These are phyloP conservation scores for Carapus acus DNA, from an alignment of 2,797 vertebrate species.

Conservation along the genomic window DNA sequence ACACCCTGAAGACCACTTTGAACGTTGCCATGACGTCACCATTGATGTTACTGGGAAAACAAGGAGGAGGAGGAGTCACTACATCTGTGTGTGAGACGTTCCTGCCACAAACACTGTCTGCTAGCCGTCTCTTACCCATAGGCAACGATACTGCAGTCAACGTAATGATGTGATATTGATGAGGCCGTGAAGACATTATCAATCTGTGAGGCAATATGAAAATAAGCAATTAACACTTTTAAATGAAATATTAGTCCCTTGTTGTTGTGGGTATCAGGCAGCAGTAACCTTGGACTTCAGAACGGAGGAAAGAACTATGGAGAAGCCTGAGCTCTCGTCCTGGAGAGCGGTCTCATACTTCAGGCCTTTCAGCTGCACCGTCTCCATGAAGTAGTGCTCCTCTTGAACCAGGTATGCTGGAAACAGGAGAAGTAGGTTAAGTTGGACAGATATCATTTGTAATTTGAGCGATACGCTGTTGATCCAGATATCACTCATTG, in stretches of 20 bases:
- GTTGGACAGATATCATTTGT: neutral
- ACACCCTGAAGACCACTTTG: constrained; percentile 73
- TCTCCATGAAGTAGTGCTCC: constrained; percentile 81
- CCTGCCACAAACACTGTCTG: neutral
- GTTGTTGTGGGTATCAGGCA: neutral
- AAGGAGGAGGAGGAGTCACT: constrained; percentile 1
- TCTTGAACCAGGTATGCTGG: constrained; percentile 75
- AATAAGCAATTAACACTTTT: neutral
- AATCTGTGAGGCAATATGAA: constrained; percentile 72
- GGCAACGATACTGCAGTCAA: constrained; percentile 75
- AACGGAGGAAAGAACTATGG: constrained; percentile 71
- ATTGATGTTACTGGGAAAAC: constrained; percentile 73
- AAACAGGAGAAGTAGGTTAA: constrained; percentile 6
- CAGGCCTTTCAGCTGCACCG: constrained; percentile 79
- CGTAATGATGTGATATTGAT: constrained; percentile 73
- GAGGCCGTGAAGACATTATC: constrained; percentile 77
- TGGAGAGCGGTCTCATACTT: constrained; percentile 72
- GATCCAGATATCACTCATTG: too few species aligned
- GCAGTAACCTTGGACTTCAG: constrained; percentile 80
- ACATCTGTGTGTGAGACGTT: neutral
- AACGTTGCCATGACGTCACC: constrained; percentile 76
- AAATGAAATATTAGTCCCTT: neutral
- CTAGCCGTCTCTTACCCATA: constrained; percentile 77
- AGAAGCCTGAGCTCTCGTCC: constrained; percentile 71
- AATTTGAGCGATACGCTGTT: too few species aligned